A percentile compares a stretch with the other conserved stretches of the same genome.
These are phyloP conservation scores for Heliconius nattereri DNA, from an alignment of 1,140 invertebrate species.

Conservation along the genomic window DNA sequence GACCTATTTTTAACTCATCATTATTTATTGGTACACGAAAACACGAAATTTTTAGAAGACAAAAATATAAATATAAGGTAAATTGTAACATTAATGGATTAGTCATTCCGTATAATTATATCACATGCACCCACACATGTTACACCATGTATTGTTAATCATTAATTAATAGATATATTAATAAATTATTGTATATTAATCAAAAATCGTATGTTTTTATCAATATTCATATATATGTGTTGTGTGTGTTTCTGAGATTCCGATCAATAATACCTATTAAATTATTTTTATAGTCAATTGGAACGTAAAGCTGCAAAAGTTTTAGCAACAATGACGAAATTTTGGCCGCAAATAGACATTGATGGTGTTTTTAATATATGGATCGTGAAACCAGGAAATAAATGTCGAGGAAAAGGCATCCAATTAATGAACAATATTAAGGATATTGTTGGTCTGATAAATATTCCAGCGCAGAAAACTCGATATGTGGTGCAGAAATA, in stretches of 20 bases:
- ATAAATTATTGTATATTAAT: no score
- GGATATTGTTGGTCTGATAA: constrained; percentile 89
- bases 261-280: not conserved
- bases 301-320: constrained; percentile 73
- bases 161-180: no score
- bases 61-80: constrained; percentile 68
- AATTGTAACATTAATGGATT: not conserved
- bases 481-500: constrained; percentile 97
- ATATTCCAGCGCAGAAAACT: constrained; percentile 83
- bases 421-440: constrained; percentile 92
- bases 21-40: constrained; percentile 86
- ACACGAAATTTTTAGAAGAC: constrained; percentile 78
- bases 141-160: no score
- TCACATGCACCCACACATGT: no score
- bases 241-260: no score
- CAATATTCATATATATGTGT: no score
- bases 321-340: constrained; percentile 77
- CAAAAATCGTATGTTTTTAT: no score
- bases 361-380: constrained; percentile 94
- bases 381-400: constrained; percentile 97
- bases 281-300: constrained; percentile 59
- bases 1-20: constrained; percentile 91
- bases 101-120: no score
- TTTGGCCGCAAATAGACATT: constrained; percentile 91
- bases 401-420: constrained; percentile 95